Evolutionary conservation across 2,888 invertebrate species (phyloP), one percentile per base, ranked within the genome.

Genomic region (Branchellion lobata): DNA sequence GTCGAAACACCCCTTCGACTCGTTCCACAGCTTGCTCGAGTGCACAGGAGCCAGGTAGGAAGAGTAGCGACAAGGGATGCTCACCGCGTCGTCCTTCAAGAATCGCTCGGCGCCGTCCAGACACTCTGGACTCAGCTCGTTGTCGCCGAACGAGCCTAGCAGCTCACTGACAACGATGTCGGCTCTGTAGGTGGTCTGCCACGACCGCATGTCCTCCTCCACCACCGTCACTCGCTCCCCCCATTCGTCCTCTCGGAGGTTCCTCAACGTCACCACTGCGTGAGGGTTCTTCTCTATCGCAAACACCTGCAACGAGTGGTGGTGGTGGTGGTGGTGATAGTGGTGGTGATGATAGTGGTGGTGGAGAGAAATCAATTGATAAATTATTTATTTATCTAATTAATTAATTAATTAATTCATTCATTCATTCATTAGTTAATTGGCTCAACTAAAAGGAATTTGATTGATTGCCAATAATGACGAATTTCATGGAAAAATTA

Each of bases 251-350:
- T 85, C 84, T 78, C 85, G 85, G 81, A 87, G 82, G 80, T 87
- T 86, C 83, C 87, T 86, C 71, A 87, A 81, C 3, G 87, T 87
- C 31, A 88, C 85, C 57, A 97, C 91, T 47, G 99, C 98, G 88
- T 94, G 95, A 0, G 95, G 94, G 90, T 99, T 99, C 87, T 99
- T 99, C 88, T 99, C 99, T 3, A 99, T 93, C 8, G 96, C 97
- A 87, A 94, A 95, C 14, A 98, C 90, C 87, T 92, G 92, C 1
- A 96, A 90, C 87, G 91, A 90, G 40, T 91, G 90, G 57, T 91
- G 90, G 0, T 93, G 91, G 83, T 92, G n/a, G n/a, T n/a, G n/a
- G n/a, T n/a, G n/a, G n/a, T n/a, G n/a, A n/a, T 85, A 29, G 91
- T 85, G 0, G 91, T 90, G 11, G 97, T 96, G 87, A 93, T 92